Conservation (phyloP, 2,113 vertebrate species). For the Condylura cristata region DNA sequence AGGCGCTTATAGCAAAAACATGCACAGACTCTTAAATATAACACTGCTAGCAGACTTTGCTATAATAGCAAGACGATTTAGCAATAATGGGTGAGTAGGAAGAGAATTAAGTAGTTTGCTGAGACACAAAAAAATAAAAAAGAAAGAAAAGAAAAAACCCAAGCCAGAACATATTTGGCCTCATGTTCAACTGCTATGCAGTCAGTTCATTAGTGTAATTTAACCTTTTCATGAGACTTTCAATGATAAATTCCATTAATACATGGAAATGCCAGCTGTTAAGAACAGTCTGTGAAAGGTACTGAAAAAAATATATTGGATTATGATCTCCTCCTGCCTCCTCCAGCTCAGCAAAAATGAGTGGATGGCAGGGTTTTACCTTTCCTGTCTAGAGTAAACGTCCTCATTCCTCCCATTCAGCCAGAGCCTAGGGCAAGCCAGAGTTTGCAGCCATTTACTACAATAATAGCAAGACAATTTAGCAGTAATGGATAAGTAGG, state of each 20-base stretch:
- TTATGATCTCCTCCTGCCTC: slow-evolving; percentile 45
- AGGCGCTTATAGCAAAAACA: slow-evolving; percentile 55
- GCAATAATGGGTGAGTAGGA: slow-evolving; percentile 69
- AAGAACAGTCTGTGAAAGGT: slow-evolving; percentile 61
- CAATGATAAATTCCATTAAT: slow-evolving; percentile 74
- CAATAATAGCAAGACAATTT: slow-evolving; percentile 86
- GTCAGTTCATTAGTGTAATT: slow-evolving; percentile 74
- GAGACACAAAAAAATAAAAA: background rate
- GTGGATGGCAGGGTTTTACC: slow-evolving; percentile 65
- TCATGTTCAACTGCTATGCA: slow-evolving; percentile 59
- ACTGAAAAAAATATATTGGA: slow-evolving; percentile 50
- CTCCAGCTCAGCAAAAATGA: slow-evolving; percentile 70
- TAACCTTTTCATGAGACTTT: slow-evolving; percentile 65
- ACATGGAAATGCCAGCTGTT: slow-evolving; percentile 57
- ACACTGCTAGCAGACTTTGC: background rate
- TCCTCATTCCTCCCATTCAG: slow-evolving; percentile 68
- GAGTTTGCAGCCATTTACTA: slow-evolving; percentile 84
- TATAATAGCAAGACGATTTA: slow-evolving; percentile 63
- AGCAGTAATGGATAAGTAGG: slow-evolving; percentile 86
- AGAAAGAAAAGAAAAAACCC: background rate
- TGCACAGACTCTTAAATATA: background rate
- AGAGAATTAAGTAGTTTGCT: slow-evolving; percentile 61
- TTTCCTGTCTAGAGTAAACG: slow-evolving; percentile 68
- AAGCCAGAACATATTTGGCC: slow-evolving; percentile 56
- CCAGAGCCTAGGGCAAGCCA: slow-evolving; percentile 79